Percentiles rank a stretch among this genome's conserved stretches.
phyloP scores from a whole-genome alignment of 2,888 invertebrate species.

The Cataglyphis albicans region DNA sequence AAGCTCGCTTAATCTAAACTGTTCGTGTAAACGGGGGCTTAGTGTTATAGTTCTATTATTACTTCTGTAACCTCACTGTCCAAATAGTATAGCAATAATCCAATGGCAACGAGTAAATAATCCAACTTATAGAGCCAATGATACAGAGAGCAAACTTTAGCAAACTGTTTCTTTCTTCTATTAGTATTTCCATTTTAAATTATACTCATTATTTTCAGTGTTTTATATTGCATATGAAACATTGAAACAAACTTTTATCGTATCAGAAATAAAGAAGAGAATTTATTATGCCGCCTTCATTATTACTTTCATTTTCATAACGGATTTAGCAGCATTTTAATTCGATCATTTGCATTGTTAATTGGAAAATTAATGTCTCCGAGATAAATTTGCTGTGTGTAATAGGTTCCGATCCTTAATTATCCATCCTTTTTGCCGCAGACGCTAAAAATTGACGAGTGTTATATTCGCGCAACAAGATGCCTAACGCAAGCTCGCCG shows the following conservation, averaged over 20 bases:
- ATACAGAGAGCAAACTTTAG: not conserved
- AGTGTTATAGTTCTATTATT: constrained; percentile 18
- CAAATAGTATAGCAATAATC: constrained; percentile 7
- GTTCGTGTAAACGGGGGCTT: constrained; percentile 9
- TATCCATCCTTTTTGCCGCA: constrained; percentile 20
- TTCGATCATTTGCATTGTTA: not conserved
- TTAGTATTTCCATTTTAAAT: not conserved
- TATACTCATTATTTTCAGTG: not conserved
- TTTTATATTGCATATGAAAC: constrained; percentile 1
- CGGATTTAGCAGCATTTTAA: not conserved
- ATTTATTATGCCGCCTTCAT: not conserved
- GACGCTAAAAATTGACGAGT: constrained; percentile 39
- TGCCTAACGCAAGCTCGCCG: constrained; percentile 27
- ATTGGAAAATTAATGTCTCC: constrained; percentile 27
- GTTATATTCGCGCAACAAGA: constrained; percentile 37
- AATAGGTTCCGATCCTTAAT: constrained; percentile 40
- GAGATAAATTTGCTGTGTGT: constrained; percentile 61
- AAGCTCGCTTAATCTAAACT: constrained; percentile 27
- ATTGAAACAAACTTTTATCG: not conserved
- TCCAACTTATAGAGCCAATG: not conserved
- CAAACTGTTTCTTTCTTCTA: not conserved
- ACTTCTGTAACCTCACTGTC: constrained; percentile 9
- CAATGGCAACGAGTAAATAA: not conserved
- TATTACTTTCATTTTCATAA: not conserved
- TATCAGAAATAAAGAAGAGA: not conserved